Percentiles rank a stretch among this genome's conserved stretches.
Conservation (phyloP, 2,888 invertebrate genomes). For the Escarpia spicata region DNA sequence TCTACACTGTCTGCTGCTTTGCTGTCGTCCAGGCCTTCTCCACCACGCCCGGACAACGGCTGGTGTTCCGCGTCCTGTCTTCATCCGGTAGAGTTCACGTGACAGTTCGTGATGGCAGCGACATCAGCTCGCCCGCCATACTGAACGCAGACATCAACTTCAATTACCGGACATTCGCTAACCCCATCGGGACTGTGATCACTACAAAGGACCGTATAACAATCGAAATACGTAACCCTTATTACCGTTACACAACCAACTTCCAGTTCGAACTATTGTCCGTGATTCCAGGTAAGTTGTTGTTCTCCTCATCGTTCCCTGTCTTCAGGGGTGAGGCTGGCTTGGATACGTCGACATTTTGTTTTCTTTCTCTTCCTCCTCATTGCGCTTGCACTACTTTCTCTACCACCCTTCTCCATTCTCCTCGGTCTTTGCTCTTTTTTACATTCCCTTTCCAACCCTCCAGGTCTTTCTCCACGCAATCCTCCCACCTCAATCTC, state of each 20-base stretch:
- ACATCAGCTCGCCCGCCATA: neutral
- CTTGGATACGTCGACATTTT: no score
- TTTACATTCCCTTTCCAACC: no score
- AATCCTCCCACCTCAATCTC: no score
- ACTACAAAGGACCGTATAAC: neutral
- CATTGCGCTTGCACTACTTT: no score
- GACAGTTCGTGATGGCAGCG: conserved; percentile 10
- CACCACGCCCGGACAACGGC: neutral
- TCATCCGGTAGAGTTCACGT: neutral
- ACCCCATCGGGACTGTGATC: neutral
- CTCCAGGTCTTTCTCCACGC: no score
- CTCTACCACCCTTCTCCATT: no score
- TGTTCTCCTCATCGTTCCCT: no score
- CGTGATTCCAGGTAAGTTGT: neutral
- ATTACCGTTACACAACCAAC: neutral
- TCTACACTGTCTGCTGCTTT: neutral
- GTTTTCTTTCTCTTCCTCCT: no score
- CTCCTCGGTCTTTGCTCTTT: no score
- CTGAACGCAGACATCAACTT: neutral
- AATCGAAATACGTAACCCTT: neutral
- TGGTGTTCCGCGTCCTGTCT: neutral
- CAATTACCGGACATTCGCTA: neutral
- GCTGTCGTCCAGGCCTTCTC: neutral
- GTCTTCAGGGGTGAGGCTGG: no score
- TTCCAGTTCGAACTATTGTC: neutral